Evolutionary conservation across 2,113 vertebrate species (phyloP).

Genomic region (Rhodinocichla rosea): DNA sequence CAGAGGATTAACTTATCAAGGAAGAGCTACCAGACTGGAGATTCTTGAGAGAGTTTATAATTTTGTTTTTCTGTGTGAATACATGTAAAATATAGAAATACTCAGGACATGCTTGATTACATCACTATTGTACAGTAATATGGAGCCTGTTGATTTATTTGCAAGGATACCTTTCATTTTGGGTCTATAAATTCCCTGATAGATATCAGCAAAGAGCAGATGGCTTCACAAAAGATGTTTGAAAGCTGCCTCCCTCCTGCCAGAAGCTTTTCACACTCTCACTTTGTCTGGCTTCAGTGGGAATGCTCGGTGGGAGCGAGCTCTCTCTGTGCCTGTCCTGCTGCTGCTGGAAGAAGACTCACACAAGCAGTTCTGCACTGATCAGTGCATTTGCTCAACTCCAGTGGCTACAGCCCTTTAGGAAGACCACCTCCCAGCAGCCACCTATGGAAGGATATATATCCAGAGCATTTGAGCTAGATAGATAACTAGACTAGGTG

Average conservation of each 20-base stretch:
- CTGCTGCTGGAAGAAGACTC: neutral
- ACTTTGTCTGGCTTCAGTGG: constrained; percentile 14
- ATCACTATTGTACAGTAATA: neutral
- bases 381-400: neutral
- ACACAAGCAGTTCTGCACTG: neutral
- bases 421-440: neutral
- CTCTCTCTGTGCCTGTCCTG: neutral
- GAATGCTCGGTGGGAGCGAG: neutral
- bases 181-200: neutral
- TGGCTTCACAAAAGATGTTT: constrained; percentile 5
- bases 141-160: neutral
- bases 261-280: constrained; percentile 27
- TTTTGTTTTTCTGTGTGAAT: neutral
- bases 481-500: neutral
- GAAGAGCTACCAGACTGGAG: neutral
- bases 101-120: neutral
- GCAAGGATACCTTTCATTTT: neutral
- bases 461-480: neutral
- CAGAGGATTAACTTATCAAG: neutral
- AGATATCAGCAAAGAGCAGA: constrained; percentile 16
- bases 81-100: neutral
- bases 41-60: neutral
- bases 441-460: neutral
- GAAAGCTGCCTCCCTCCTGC: constrained; percentile 15
- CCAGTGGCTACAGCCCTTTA: neutral